Evolutionary conservation across 2,888 invertebrate genomes (phyloP), one percentile per base, ranked within the genome.

Genomic region (Catocala fraxini): DNA sequence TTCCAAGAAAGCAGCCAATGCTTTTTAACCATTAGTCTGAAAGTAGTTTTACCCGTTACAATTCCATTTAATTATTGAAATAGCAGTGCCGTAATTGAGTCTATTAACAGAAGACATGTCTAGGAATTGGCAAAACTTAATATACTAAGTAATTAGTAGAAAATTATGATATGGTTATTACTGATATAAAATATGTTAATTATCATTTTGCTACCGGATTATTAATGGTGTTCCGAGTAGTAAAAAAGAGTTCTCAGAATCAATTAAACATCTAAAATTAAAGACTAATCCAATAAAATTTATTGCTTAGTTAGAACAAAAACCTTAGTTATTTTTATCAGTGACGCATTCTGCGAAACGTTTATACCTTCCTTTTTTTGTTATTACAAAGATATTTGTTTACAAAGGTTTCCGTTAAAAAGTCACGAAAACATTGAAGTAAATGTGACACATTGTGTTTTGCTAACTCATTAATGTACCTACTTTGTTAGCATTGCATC

Each of bases 381-480:
- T 42, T 33, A 9, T 46, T 49, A 65, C 66, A 63, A 53, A 42
- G 60, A n/a, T 49, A 25, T 39, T 65, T 76, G 69, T 79, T 75
- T 71, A 70, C 70, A 73, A 67, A 71, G 67, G 65, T 65, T 71
- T 60, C 64, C 75, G 68, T 77, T 71, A 68, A 71, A 70, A 59
- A 54, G 66, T 74, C 70, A 79, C 69, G 73, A 71, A 57, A 56
- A 69, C 70, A 71, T 69, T 54, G 53, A 64, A 67, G 56, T 58
- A 61, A 58, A 64, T 70, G 67, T 62, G 75, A 75, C 71, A 75
- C 71, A 63, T 60, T 69, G 57, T 71, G 75, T 79, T 68, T 58
- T 57, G 75, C 71, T 75, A 78, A 77, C 66, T 71, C 75, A 73
- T 77, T 77, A 78, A 66, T 65, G 64, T 65, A 63, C 62, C 62